phyloP scores from a whole-genome alignment of 1,140 invertebrate species.

The Brachionus angularis region DNA sequence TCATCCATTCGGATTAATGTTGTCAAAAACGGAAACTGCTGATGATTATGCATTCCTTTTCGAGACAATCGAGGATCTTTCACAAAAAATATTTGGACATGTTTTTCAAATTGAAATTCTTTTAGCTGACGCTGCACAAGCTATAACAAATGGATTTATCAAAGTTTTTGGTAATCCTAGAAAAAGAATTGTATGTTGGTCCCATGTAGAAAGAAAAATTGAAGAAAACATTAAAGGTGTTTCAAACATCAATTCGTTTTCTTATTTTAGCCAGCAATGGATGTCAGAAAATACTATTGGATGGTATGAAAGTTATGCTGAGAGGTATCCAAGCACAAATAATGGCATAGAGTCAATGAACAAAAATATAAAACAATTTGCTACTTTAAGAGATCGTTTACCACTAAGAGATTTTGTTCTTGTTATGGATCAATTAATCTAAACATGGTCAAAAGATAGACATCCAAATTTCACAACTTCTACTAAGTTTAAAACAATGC shows the following conservation, averaged over 20 bases:
- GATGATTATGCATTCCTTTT: no score
- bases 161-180: no score
- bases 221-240: not conserved
- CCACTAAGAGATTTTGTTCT: not conserved
- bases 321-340: not conserved
- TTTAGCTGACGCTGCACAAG: no score
- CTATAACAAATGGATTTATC: no score
- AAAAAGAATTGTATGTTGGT: not conserved
- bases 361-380: not conserved
- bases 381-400: not conserved
- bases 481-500: not conserved
- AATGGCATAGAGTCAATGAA: not conserved
- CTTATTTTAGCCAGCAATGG: not conserved
- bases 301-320: not conserved
- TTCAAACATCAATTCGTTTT: not conserved
- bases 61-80: no score
- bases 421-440: not conserved
- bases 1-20: no score
- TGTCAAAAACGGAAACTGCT: no score
- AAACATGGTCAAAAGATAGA: not conserved
- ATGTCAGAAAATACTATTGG: not conserved
- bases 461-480: not conserved
- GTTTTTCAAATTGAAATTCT: no score
- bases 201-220: slow-evolving; percentile 13
- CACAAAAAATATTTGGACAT: no score